A percentile compares a stretch with the other conserved stretches of the same genome.
Conservation (phyloP, 2,888 invertebrate species). For the Drosophila nr. fundita region DNA sequence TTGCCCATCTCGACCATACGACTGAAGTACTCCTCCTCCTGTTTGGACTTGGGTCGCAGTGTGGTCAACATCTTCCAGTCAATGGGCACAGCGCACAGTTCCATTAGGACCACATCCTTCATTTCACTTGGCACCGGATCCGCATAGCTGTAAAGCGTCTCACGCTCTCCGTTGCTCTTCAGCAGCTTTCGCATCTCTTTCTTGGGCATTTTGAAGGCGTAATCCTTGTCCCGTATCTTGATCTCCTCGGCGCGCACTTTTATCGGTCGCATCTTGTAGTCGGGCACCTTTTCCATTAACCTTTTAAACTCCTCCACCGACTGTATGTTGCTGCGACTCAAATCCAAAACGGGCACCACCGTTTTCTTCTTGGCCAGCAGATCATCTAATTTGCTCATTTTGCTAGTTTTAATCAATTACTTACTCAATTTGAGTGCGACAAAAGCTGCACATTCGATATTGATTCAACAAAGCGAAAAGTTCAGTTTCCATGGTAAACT, state of each 20-base stretch:
- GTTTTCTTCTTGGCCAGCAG: conserved; percentile 94
- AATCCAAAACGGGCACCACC: conserved; percentile 92
- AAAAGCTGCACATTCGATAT: conserved; percentile 16
- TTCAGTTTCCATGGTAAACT: conserved; percentile 29
- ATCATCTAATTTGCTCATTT: conserved; percentile 91
- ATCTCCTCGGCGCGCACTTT: conserved; percentile 92
- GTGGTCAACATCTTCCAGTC: conserved; percentile 97
- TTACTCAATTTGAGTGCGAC: neutral
- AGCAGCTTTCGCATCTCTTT: conserved; percentile 88
- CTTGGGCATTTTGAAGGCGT: conserved; percentile 90
- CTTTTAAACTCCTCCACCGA: conserved; percentile 93
- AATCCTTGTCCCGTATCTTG: conserved; percentile 90
- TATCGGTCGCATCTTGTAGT: conserved; percentile 94
- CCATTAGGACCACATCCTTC: conserved; percentile 86
- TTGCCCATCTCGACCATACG: conserved; percentile 93
- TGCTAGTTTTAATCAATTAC: neutral
- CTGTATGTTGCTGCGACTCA: conserved; percentile 91
- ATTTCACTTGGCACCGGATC: conserved; percentile 94
- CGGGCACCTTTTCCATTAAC: conserved; percentile 94
- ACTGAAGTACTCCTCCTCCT: conserved; percentile 95
- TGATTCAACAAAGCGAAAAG: conserved; percentile 38
- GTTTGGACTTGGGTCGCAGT: conserved; percentile 92
- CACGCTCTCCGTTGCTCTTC: conserved; percentile 82
- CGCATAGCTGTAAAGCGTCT: conserved; percentile 85
- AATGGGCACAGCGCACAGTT: conserved; percentile 93